Percentiles rank a stretch among this genome's conserved stretches.
phyloP scores from a whole-genome alignment of 2,113 vertebrate species.

The Epinephelus lanceolatus region DNA sequence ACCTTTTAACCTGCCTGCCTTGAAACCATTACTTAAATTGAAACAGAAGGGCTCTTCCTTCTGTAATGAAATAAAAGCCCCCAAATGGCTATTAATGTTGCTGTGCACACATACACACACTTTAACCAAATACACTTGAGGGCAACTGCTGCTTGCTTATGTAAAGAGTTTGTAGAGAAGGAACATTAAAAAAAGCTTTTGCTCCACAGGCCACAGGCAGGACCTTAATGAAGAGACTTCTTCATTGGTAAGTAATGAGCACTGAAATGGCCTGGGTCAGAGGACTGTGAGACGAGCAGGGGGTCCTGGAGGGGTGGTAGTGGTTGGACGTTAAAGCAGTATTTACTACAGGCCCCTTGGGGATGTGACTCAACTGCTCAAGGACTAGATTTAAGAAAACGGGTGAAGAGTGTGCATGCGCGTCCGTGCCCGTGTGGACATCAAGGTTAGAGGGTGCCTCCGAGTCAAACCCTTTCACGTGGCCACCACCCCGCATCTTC shows the following conservation, averaged over 20 bases:
- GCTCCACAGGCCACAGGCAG: constrained; percentile 73
- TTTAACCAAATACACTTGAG: constrained; percentile 69
- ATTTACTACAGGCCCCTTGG: constrained; percentile 70
- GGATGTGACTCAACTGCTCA: constrained; percentile 74
- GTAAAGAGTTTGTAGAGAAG: constrained; percentile 66
- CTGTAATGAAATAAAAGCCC: constrained; percentile 61
- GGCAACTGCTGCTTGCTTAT: constrained; percentile 70
- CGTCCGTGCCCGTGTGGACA: constrained; percentile 38
- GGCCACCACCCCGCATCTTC: constrained; percentile 60
- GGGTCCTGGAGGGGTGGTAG: constrained; percentile 61
- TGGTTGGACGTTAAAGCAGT: constrained; percentile 65
- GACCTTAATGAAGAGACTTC: constrained; percentile 77
- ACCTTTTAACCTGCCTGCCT: constrained; percentile 63
- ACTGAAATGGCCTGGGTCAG: constrained; percentile 66
- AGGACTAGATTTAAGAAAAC: constrained; percentile 68
- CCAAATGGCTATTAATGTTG: constrained; percentile 66
- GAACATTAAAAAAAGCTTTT: constrained; percentile 70
- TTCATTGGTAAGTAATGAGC: constrained; percentile 79
- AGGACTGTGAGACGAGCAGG: constrained; percentile 50
- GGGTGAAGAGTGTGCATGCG: constrained; percentile 35
- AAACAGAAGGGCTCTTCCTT: constrained; percentile 49
- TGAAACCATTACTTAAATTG: constrained; percentile 61
- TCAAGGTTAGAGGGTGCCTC: constrained; percentile 75
- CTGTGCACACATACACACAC: constrained; percentile 46
- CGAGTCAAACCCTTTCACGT: constrained; percentile 73